phyloP scores from a whole-genome alignment of 35 echinoderm and acorn worm species.

The Eucidaris tribuloides region DNA sequence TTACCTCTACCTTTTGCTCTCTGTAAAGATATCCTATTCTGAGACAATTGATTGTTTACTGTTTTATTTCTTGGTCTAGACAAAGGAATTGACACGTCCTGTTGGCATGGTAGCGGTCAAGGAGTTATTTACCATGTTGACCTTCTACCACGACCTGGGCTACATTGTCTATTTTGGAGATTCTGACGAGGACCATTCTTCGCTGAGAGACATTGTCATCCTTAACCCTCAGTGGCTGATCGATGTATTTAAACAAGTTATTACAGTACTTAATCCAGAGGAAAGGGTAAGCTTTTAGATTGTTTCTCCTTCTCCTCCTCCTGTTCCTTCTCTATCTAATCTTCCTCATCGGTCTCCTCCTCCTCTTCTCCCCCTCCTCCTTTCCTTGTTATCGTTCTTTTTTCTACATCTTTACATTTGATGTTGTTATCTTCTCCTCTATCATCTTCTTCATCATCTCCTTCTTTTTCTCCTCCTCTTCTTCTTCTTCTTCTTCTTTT shows the following conservation, averaged over 20 bases:
- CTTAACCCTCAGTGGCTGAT: constrained; percentile 62
- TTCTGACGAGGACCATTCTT: neutral
- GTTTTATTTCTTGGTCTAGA: neutral
- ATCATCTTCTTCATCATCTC: no score
- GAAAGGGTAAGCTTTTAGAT: constrained; percentile 10
- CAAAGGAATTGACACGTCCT: neutral
- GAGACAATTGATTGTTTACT: neutral
- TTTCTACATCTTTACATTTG: no score
- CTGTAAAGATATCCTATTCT: neutral
- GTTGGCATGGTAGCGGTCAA: neutral
- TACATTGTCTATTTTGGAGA: constrained; percentile 51
- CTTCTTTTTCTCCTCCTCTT: no score
- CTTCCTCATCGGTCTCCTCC: no score
- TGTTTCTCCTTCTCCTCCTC: no score
- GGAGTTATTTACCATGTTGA: constrained; percentile 34
- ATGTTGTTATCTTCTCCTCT: no score
- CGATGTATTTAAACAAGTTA: constrained; percentile 60
- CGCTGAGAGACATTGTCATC: constrained; percentile 40
- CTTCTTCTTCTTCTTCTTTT: no score
- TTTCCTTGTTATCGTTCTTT: no score
- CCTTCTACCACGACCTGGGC: constrained; percentile 57
- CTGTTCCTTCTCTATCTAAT: no score
- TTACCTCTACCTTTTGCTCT: neutral
- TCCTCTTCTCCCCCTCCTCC: no score
- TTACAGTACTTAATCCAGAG: constrained; percentile 18